These are phyloP conservation scores for Eupithecia pulchellata DNA, from an alignment of 2,888 invertebrate species.

Conservation along the genomic window DNA sequence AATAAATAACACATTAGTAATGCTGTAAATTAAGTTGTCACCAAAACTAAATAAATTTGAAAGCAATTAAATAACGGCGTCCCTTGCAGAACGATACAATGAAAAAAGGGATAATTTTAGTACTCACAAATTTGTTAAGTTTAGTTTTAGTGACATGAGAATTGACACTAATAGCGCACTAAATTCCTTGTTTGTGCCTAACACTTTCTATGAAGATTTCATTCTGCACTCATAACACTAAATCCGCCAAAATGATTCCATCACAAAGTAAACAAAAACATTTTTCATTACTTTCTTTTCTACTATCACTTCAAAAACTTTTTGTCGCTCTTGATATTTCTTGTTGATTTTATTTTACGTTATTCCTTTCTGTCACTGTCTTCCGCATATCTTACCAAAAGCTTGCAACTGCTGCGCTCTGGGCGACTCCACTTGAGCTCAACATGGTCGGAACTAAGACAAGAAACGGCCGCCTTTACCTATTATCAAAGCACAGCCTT, in stretches of 20 bases:
- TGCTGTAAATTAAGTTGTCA: too few species aligned
- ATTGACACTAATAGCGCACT: not conserved
- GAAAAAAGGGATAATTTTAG: too few species aligned
- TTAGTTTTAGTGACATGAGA: too few species aligned
- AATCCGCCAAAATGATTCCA: not conserved
- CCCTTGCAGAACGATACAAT: too few species aligned
- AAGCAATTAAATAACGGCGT: too few species aligned
- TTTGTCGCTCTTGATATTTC: not conserved
- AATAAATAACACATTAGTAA: too few species aligned
- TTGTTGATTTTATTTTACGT: not conserved
- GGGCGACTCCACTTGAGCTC: slow-evolving; percentile 78
- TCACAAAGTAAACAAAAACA: not conserved
- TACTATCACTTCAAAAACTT: not conserved
- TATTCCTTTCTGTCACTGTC: not conserved
- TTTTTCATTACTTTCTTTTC: slow-evolving; percentile 1
- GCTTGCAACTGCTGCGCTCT: slow-evolving; percentile 63
- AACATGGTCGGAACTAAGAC: slow-evolving; percentile 77
- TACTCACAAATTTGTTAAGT: too few species aligned
- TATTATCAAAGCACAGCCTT: slow-evolving; percentile 57
- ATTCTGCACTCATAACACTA: slow-evolving; percentile 1
- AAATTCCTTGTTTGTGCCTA: not conserved
- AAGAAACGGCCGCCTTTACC: slow-evolving; percentile 55
- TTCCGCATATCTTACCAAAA: slow-evolving; percentile 64
- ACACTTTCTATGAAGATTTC: not conserved
- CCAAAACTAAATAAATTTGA: too few species aligned